Evolutionary conservation across 2,888 invertebrate species (phyloP).

Genomic region (Gnatocerus cornutus): DNA sequence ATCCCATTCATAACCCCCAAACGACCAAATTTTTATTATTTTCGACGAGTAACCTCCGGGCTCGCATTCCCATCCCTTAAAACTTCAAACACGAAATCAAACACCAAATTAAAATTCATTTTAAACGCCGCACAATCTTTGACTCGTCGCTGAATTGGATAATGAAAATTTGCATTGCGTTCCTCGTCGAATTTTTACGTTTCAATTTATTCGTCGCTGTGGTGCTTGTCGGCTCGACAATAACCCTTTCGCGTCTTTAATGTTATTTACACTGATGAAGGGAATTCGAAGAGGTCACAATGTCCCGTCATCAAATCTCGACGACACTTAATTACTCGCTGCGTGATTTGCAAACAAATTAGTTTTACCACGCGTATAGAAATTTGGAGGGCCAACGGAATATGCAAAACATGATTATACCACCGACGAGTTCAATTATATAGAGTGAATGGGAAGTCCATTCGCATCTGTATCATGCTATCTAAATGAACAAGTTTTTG

Average conservation of each 20-base stretch:
- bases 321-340: slow-evolving; percentile 1
- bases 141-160: background rate
- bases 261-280: slow-evolving; percentile 7
- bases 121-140: slow-evolving; percentile 4
- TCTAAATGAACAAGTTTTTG: slow-evolving; percentile 22
- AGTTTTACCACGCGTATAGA: slow-evolving; percentile 14
- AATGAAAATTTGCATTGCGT: slow-evolving; percentile 9
- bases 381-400: slow-evolving; percentile 16
- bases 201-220: too few relatives aligned
- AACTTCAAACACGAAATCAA: background rate
- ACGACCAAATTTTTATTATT: slow-evolving; percentile 1
- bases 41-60: background rate
- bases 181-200: background rate
- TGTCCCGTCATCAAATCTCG: background rate
- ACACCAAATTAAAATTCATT: slow-evolving; percentile 4
- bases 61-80: background rate
- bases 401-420: slow-evolving; percentile 20
- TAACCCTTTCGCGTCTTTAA: background rate
- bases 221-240: background rate
- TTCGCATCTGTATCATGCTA: slow-evolving; percentile 14
- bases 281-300: background rate
- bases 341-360: slow-evolving; percentile 24
- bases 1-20: background rate
- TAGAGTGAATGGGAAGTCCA: slow-evolving; percentile 18
- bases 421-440: slow-evolving; percentile 16